These are phyloP conservation scores for Coenonympha arcania DNA, from an alignment of 2,888 invertebrate species.

Conservation along the genomic window DNA sequence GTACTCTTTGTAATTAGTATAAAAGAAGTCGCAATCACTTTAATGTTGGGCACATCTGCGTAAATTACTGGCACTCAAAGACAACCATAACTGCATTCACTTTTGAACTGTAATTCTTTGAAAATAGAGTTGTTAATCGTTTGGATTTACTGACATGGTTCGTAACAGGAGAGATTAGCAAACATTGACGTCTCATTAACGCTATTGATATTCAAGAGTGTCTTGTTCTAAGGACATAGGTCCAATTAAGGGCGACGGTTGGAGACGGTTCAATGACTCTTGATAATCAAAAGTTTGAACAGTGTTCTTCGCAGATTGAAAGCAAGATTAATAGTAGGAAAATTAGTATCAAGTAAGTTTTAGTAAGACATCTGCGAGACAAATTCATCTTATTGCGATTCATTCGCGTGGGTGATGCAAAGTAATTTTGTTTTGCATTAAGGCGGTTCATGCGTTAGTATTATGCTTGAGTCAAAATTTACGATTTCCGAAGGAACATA, in stretches of 20 bases:
- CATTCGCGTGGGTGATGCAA: too few species aligned
- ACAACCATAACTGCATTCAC: neutral
- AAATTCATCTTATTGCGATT: too few species aligned
- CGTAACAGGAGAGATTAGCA: constrained; percentile 13
- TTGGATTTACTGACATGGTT: neutral
- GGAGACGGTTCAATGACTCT: neutral
- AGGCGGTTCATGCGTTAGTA: too few species aligned
- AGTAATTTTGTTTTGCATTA: too few species aligned
- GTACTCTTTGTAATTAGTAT: constrained; percentile 1
- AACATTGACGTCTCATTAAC: constrained; percentile 19
- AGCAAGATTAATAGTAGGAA: too few species aligned
- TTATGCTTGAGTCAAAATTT: too few species aligned
- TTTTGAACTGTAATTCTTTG: neutral
- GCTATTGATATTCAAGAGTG: constrained; percentile 15
- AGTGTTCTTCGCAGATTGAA: neutral
- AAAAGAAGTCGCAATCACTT: constrained; percentile 6
- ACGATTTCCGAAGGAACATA: too few species aligned
- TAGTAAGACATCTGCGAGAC: too few species aligned
- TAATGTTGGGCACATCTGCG: constrained; percentile 1
- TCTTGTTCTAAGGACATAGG: constrained; percentile 3
- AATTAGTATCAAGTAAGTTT: too few species aligned
- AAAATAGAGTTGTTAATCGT: neutral
- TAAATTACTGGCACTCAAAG: constrained; percentile 5
- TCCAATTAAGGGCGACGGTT: neutral
- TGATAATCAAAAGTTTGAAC: neutral